Evolutionary conservation across 2,797 vertebrate genomes (phyloP), one percentile per base, ranked within the genome.

Genomic region (Pipistrellus nathusii): DNA sequence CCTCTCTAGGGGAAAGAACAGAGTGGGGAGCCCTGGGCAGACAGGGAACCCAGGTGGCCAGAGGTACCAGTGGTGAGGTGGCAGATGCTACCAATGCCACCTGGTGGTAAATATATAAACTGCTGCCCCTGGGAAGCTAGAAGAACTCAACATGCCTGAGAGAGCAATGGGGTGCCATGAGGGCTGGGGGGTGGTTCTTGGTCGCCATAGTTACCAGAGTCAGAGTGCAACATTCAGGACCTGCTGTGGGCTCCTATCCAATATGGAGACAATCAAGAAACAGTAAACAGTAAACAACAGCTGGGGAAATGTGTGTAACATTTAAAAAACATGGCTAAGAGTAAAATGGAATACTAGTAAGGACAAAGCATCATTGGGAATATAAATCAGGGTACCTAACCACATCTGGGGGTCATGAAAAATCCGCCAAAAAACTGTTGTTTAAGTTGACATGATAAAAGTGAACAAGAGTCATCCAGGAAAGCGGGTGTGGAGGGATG

Each of bases 211-310:
- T 46, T 82, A 55, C 35, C 17, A 77, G 32, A 20, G 41, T 11
- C 6, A 27, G 25, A 23, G 5, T 6, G 8, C 51, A 21, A 0
- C 3, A 3, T 23, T 68, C 46, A 35, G 30, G 18, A 0, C 1
- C 46, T 72, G 35, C 85, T 44, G 2, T 7, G 23, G 25, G 21
- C 4, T 38, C 12, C 76, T 59, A 82, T 17, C 82, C 46, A 83
- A 83, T 35, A 80, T 7, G 10, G 8, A 86, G 59, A 30, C 44
- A 86, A 89, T 17, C 78, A 51, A n/a, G n/a, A 85, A 72, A 35
- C 20, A 32, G 46, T 23, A 77, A 53, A 53, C 11, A 77, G 73
- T 11, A 18, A 69, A 53, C 41, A 76, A 23, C 2, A 77, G 51
- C 48, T 78, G 14, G 59, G 48, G 25, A 89, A 68, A 86, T 32